Percentiles rank a stretch among this genome's conserved stretches.
phyloP scores from a whole-genome alignment of 1,140 invertebrate genomes.

The Hylaeus anthracinus region DNA sequence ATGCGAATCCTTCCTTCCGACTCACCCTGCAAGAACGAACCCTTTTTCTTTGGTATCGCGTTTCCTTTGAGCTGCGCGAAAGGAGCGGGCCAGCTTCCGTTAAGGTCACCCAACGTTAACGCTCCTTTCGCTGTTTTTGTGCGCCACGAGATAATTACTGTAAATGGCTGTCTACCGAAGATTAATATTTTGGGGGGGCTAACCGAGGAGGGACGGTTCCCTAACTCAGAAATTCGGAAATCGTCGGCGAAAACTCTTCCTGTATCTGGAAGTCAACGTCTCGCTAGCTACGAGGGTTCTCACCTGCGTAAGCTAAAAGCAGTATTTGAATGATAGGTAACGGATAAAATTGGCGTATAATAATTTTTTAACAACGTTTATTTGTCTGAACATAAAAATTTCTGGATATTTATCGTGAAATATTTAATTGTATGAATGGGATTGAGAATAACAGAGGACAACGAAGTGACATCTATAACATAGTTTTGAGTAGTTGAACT shows the following conservation, averaged over 20 bases:
- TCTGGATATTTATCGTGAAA: too few species aligned
- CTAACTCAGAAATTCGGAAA: neutral
- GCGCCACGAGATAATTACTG: constrained; percentile 17
- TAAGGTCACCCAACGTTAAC: constrained; percentile 20
- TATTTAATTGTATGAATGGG: too few species aligned
- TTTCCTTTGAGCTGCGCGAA: constrained; percentile 18
- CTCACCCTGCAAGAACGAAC: constrained; percentile 52
- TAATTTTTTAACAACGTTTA: too few species aligned
- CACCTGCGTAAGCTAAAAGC: too few species aligned
- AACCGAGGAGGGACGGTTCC: neutral
- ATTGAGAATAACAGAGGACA: too few species aligned
- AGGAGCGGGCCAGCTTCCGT: constrained; percentile 11
- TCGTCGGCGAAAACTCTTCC: neutral
- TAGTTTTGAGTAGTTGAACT: too few species aligned
- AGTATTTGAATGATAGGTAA: too few species aligned
- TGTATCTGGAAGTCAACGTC: too few species aligned
- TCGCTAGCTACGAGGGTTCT: too few species aligned
- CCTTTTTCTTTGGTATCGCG: constrained; percentile 60
- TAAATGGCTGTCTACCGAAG: constrained; percentile 13
- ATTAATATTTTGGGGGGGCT: constrained; percentile 2
- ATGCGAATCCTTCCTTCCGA: constrained; percentile 78
- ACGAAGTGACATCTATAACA: too few species aligned
- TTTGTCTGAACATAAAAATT: too few species aligned
- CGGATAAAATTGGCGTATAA: too few species aligned
- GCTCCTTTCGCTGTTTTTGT: constrained; percentile 1